These are phyloP conservation scores for Dicerorhinus sumatrensis DNA, from an alignment of 2,113 vertebrate species.

Conservation along the genomic window DNA sequence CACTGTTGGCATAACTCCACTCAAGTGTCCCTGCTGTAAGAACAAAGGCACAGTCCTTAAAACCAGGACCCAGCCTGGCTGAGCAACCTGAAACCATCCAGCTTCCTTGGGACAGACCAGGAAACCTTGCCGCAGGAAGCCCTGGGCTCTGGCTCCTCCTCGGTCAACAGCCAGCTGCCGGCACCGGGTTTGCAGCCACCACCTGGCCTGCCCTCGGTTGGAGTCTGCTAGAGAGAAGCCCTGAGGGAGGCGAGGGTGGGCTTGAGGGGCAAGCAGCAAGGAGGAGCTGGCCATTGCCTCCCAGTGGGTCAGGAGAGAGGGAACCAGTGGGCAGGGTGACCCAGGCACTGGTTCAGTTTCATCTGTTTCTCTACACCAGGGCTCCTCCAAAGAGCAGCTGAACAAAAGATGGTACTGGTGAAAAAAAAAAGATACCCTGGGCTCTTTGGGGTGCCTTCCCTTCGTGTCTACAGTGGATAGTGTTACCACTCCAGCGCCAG, in stretches of 20 bases:
- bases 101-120: background rate
- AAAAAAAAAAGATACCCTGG: background rate
- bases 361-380: background rate
- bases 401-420: rapidly evolving
- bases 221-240: background rate
- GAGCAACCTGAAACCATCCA: background rate
- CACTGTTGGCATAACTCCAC: rapidly evolving
- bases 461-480: rapidly evolving
- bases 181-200: background rate
- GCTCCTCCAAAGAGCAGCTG: background rate
- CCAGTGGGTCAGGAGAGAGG: background rate
- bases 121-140: background rate
- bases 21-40: background rate
- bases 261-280: background rate
- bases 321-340: background rate
- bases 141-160: background rate
- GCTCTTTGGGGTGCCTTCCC: background rate
- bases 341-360: too few species aligned
- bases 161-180: background rate
- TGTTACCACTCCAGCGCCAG: background rate
- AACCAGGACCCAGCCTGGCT: background rate
- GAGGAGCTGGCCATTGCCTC: rapidly evolving
- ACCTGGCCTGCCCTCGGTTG: too few species aligned
- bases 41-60: rapidly evolving
- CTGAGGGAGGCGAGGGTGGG: background rate